Percentiles rank a stretch among this genome's conserved stretches.
Evolutionary conservation across 2,113 vertebrate species (phyloP).

Genomic region (Dendrocopos noguchii): DNA sequence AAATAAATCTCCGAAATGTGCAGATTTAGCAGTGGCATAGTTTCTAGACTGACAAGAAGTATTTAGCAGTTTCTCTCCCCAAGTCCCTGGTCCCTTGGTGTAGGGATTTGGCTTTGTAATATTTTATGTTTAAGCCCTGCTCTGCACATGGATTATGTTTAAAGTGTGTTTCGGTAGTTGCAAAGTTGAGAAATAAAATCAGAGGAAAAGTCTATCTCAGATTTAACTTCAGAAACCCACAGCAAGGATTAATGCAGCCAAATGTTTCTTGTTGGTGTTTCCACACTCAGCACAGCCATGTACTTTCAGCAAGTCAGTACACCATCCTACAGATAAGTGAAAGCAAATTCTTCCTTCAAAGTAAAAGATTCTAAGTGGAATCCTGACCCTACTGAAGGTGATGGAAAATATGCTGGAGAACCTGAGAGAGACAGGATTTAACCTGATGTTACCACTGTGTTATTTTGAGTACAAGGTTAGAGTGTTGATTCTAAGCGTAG

Average conservation of each 20-base stretch:
- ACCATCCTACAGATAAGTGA: not conserved
- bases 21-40: not conserved
- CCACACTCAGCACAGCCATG: not conserved
- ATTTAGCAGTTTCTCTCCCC: not conserved
- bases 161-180: not conserved
- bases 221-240: conserved; percentile 14
- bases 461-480: conserved; percentile 11
- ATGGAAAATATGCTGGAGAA: not conserved
- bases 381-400: not conserved
- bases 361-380: conserved; percentile 22
- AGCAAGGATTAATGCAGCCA: not conserved
- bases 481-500: conserved; percentile 7
- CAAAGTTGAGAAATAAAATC: not conserved
- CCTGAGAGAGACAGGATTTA: not conserved
- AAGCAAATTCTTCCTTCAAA: not conserved
- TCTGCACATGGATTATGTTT: not conserved
- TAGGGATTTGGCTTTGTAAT: not conserved
- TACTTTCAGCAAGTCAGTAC: not conserved
- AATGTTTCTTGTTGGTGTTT: conserved; percentile 15
- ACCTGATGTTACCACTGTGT: not conserved
- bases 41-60: not conserved
- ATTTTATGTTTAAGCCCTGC: conserved; percentile 8
- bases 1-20: conserved; percentile 50
- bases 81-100: not conserved
- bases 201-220: not conserved